A percentile compares a stretch with the other conserved stretches of the same genome.
These are phyloP conservation scores for Sebastolobus altivelis DNA, from an alignment of 2,797 vertebrate genomes.

Conservation along the genomic window DNA sequence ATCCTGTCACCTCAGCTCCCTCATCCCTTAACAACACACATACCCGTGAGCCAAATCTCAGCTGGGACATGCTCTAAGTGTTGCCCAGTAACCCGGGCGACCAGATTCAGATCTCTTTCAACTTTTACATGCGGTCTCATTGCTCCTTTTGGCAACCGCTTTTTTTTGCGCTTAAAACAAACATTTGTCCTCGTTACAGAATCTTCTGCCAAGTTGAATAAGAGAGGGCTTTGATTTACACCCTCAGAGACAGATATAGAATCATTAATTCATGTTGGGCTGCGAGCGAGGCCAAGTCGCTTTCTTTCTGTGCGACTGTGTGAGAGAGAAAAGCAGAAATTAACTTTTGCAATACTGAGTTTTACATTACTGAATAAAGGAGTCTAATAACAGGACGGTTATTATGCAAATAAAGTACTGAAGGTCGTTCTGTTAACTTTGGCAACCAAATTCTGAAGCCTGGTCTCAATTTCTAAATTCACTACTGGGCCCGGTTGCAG, in stretches of 20 bases:
- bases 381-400: conserved; percentile 1
- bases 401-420: neutral
- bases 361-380: neutral
- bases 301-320: neutral
- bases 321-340: conserved; percentile 6
- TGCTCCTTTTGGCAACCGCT: conserved; percentile 37
- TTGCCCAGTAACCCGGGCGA: conserved; percentile 41
- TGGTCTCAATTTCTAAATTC: neutral
- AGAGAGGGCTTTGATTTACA: conserved; percentile 44
- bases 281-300: neutral
- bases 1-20: conserved; percentile 32
- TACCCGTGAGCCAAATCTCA: neutral
- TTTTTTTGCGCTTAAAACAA: conserved; percentile 37
- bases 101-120: conserved; percentile 51
- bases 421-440: conserved; percentile 4
- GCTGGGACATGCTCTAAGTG: conserved; percentile 15
- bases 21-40: conserved; percentile 2
- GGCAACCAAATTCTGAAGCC: neutral
- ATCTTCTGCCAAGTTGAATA: conserved; percentile 34
- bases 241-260: conserved; percentile 20
- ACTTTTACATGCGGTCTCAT: conserved; percentile 33
- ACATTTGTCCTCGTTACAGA: conserved; percentile 28
- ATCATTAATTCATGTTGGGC: neutral
- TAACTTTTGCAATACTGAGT: neutral
- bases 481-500: neutral